Conservation (phyloP, 2,113 vertebrate species). For the Thamnophis sirtalis region DNA sequence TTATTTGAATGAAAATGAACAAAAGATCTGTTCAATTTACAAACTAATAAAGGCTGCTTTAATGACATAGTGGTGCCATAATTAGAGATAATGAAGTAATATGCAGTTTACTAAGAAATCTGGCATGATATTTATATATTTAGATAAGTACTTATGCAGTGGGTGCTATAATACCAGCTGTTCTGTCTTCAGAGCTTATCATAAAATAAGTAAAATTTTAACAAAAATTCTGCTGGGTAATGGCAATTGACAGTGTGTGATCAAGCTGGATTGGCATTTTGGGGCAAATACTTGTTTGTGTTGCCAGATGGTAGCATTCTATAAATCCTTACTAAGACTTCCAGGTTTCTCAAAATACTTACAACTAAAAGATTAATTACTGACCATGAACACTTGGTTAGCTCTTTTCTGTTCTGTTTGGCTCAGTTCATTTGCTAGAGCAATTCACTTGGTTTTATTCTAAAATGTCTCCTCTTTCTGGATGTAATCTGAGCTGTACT, state of each 20-base stretch:
- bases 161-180: conserved; percentile 28
- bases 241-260: background rate
- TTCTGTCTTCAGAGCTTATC: conserved; percentile 6
- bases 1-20: conserved; percentile 1
- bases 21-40: conserved; percentile 33
- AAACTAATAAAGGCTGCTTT: conserved; percentile 41
- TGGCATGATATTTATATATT: conserved; percentile 34
- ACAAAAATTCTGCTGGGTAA: conserved; percentile 28
- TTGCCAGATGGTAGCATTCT: conserved; percentile 2
- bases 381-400: background rate
- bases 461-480: background rate
- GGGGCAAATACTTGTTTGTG: background rate
- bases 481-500: background rate
- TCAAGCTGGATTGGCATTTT: conserved; percentile 18
- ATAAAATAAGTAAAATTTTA: conserved; percentile 10
- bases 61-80: conserved; percentile 46
- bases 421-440: no score
- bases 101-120: conserved; percentile 27
- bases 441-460: background rate
- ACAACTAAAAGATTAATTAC: background rate
- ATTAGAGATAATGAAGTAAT: conserved; percentile 52
- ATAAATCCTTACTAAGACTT: background rate
- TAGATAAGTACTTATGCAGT: conserved; percentile 15
- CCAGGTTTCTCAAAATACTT: background rate
- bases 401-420: background rate